Percentiles rank a stretch among this genome's conserved stretches.
Conservation (phyloP, 2,113 vertebrate species). For the Oxygymnocypris stewartii region DNA sequence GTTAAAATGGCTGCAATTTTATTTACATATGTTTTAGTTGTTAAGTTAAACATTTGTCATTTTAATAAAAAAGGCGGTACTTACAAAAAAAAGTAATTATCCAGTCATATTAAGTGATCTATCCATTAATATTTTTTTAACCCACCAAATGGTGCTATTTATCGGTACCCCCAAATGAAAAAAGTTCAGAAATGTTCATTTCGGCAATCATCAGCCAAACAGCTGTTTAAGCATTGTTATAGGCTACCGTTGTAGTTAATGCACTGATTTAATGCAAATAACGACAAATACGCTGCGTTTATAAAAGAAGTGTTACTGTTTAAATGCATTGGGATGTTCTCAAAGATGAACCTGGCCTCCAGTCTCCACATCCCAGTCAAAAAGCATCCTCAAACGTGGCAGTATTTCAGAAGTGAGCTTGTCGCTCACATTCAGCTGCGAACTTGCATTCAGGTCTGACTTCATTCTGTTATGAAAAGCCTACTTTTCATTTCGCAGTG, state of each 20-base stretch:
- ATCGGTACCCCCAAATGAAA: not conserved
- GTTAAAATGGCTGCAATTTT: not conserved
- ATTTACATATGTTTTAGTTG: not conserved
- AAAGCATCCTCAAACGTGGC: not conserved
- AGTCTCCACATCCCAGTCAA: not conserved
- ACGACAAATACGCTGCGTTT: not conserved
- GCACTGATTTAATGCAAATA: not conserved
- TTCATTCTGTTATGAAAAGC: conserved; percentile 3
- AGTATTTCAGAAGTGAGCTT: not conserved
- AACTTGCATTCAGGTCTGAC: not conserved
- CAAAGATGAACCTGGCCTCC: not conserved
- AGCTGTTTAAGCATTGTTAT: not conserved
- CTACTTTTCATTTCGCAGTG: not conserved
- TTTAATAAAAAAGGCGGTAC: too few relatives aligned
- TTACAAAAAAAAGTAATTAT: not conserved
- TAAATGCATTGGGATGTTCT: not conserved
- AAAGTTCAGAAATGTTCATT: not conserved
- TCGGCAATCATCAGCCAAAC: not conserved
- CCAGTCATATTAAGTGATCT: not conserved
- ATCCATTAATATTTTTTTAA: not conserved
- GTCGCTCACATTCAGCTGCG: not conserved
- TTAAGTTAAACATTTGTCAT: too few relatives aligned
- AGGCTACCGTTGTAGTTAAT: not conserved
- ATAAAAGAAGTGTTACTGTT: not conserved
- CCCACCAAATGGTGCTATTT: not conserved